Conservation (phyloP, 2,888 invertebrate species). For the Epinotia nisella region DNA sequence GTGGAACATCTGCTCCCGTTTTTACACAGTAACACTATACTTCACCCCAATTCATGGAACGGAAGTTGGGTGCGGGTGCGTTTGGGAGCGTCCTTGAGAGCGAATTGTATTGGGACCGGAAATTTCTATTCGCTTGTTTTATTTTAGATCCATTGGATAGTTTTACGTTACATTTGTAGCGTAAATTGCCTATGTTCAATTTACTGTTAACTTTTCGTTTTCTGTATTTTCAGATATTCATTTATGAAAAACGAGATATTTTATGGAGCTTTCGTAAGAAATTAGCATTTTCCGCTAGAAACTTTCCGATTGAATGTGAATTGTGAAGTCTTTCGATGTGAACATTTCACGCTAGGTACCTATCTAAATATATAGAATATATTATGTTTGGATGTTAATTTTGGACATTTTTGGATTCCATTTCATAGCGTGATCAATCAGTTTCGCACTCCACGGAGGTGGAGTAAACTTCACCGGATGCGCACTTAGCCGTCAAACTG, state of each 20-base stretch:
- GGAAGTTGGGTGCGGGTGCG: slow-evolving; percentile 76
- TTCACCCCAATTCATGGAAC: slow-evolving; percentile 73
- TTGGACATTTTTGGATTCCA: neutral
- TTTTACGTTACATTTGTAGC: neutral
- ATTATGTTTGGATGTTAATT: neutral
- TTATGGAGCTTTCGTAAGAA: neutral
- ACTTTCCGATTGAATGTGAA: too few relatives aligned
- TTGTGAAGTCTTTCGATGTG: too few relatives aligned
- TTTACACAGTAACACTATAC: slow-evolving; percentile 65
- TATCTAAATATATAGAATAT: too few relatives aligned
- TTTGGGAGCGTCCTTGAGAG: slow-evolving; percentile 76
- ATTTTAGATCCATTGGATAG: slow-evolving; percentile 45
- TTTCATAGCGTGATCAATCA: neutral
- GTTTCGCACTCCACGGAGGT: slow-evolving; percentile 12
- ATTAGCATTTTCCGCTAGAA: neutral
- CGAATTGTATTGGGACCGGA: slow-evolving; percentile 68
- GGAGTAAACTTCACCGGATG: neutral
- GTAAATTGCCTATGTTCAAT: too few relatives aligned
- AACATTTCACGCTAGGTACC: too few relatives aligned
- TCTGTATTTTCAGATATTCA: neutral
- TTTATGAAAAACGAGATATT: too few relatives aligned
- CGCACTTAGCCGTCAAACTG: neutral
- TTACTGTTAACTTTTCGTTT: neutral
- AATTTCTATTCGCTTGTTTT: slow-evolving; percentile 63
- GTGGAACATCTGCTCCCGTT: slow-evolving; percentile 64